Conservation (phyloP, 2,797 vertebrate genomes). For the Coranthus polyacanthus region DNA sequence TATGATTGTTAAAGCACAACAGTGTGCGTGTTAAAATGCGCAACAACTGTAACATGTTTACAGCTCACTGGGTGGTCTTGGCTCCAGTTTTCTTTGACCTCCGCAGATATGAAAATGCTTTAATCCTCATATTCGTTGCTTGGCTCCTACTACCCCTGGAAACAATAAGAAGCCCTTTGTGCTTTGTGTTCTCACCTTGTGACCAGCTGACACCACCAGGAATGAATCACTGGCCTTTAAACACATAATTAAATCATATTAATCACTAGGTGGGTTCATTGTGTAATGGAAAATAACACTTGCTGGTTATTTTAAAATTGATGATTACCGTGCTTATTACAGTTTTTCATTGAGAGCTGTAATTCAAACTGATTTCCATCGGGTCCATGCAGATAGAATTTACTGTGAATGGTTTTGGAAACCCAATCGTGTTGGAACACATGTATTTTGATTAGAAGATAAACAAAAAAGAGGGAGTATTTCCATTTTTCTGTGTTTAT, state of each 20-base stretch:
- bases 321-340: not conserved
- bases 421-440: not conserved
- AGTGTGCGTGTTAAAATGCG: not conserved
- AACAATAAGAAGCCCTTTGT: constrained; percentile 26
- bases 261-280: not conserved
- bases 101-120: not conserved
- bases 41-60: not conserved
- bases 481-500: no score
- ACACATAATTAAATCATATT: not conserved
- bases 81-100: not conserved
- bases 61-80: constrained; percentile 6
- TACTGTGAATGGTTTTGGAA: not conserved
- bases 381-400: not conserved
- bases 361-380: not conserved
- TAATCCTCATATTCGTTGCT: constrained; percentile 12
- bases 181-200: constrained; percentile 21
- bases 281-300: constrained; percentile 1
- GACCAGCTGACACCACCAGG: constrained; percentile 16
- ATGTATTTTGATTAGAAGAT: constrained; percentile 2
- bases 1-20: not conserved
- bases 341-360: not conserved
- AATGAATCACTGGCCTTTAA: constrained; percentile 9
- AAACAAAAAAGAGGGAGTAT: not conserved
- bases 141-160: not conserved
- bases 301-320: not conserved